Conservation (phyloP, 2,113 vertebrate genomes). For the Odontesthes bonariensis region DNA sequence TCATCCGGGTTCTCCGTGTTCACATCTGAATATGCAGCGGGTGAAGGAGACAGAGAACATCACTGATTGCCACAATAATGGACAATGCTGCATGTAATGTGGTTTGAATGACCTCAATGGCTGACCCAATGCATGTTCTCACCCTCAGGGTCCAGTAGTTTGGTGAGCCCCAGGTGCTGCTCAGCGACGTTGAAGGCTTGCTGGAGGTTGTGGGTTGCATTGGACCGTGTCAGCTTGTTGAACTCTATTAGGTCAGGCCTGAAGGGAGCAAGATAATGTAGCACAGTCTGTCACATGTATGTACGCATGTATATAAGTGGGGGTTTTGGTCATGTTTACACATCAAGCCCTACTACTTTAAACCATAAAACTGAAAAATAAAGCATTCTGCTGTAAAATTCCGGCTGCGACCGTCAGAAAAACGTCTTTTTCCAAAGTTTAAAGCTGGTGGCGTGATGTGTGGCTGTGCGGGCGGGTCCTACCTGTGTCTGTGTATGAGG, state of each 20-base stretch:
- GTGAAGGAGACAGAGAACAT: not conserved
- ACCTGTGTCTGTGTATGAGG: conserved; percentile 96
- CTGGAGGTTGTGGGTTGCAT: conserved; percentile 94
- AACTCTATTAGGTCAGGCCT: conserved; percentile 95
- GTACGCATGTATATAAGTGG: no score
- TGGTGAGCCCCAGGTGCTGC: conserved; percentile 92
- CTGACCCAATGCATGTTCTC: not conserved
- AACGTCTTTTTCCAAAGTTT: not conserved
- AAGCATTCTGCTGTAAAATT: not conserved
- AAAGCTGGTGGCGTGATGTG: not conserved
- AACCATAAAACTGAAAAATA: no score
- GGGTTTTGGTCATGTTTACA: not conserved
- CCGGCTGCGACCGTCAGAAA: no score
- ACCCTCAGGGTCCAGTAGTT: conserved; percentile 96
- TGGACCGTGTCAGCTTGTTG: conserved; percentile 93
- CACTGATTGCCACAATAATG: not conserved
- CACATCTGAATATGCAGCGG: conserved; percentile 83
- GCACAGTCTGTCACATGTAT: not conserved
- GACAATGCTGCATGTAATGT: not conserved
- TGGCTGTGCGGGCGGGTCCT: not conserved
- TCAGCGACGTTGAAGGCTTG: conserved; percentile 94
- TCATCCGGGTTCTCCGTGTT: conserved; percentile 96
- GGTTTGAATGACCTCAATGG: not conserved
- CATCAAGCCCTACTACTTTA: no score
- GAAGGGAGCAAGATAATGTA: not conserved